Percentiles rank a stretch among this genome's conserved stretches.
These are phyloP conservation scores for Mesoclemmys tuberculata DNA, from an alignment of 2,113 vertebrate species.

Conservation along the genomic window DNA sequence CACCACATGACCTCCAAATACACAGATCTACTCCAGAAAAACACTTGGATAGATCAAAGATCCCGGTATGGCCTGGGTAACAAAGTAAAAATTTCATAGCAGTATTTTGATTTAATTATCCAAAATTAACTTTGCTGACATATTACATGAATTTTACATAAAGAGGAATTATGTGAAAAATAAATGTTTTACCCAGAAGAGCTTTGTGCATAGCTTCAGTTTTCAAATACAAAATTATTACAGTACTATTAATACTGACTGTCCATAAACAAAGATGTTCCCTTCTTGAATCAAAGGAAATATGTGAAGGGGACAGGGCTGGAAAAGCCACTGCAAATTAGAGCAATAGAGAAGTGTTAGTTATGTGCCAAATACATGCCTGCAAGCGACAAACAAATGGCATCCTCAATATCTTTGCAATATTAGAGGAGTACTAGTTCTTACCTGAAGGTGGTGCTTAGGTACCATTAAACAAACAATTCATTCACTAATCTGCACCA, in stretches of 20 bases:
- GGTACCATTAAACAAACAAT: conserved; percentile 20
- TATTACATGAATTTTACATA: neutral
- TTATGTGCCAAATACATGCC: neutral
- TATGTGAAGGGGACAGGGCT: neutral
- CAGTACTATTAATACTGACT: neutral
- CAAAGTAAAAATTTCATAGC: neutral
- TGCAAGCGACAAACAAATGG: neutral
- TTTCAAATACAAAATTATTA: neutral
- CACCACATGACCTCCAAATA: neutral
- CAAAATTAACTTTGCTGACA: neutral
- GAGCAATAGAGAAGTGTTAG: neutral
- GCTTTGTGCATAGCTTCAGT: neutral
- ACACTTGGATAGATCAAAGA: neutral
- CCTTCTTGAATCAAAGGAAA: neutral
- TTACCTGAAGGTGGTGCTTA: conserved; percentile 76
- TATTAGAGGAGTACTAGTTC: neutral
- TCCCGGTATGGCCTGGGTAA: neutral
- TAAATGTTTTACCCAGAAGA: neutral
- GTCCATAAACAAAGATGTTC: neutral
- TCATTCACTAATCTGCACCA: rapidly evolving
- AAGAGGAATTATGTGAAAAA: neutral
- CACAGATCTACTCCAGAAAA: neutral
- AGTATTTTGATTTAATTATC: neutral
- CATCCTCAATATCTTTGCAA: rapidly evolving
- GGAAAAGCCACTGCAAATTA: neutral